Evolutionary conservation across 2,113 vertebrate species (phyloP), one percentile per base, ranked within the genome.

Genomic region (Pachyramphus minor): DNA sequence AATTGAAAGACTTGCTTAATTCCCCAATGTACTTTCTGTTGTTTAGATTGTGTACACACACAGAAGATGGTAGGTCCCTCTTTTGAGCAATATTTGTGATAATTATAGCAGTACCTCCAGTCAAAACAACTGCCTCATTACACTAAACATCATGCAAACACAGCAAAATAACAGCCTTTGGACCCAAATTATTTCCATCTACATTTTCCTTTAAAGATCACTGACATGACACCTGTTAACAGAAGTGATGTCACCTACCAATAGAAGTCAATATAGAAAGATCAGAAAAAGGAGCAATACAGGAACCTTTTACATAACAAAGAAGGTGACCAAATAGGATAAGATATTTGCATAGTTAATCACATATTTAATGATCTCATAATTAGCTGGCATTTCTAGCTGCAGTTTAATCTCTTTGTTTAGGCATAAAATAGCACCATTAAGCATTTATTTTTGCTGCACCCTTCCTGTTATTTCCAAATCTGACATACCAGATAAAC

Each of bases 331-430:
- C 39, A 89, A 76, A 76, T 18, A n/a, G n/a, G 27, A 66, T 27
- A 87, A 21, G 12, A 69, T 6, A 80, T 91, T 94, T 94, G 37
- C 55, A 80, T 83, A 71, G 41, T 58, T 83, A 83, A 85, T 87
- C 79, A 62, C 27, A 55, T 87, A 69, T 89, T 79, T 93, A 89
- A 81, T 68, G 30, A 47, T 58, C 76, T 90, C 6, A 17, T 82
- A 84, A 93, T 94, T 81, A 95, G 9, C 37, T 85, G 49, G 27
- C 62, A 76, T 89, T 95, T 92, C 49, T 77, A 86, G 44, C 33
- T 45, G n/a, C 17, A 58, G 14, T 53, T 64, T 91, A 76, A 87
- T 82, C 35, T 89, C 24, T 92, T 83, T 42, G 44, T 72, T 95
- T 82, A 76, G 49, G 45, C 7, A 69, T 47, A 89, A 78, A 89